Evolutionary conservation across 2,113 vertebrate genomes (phyloP), one percentile per base, ranked within the genome.

Genomic region (Psettodes erumei): DNA sequence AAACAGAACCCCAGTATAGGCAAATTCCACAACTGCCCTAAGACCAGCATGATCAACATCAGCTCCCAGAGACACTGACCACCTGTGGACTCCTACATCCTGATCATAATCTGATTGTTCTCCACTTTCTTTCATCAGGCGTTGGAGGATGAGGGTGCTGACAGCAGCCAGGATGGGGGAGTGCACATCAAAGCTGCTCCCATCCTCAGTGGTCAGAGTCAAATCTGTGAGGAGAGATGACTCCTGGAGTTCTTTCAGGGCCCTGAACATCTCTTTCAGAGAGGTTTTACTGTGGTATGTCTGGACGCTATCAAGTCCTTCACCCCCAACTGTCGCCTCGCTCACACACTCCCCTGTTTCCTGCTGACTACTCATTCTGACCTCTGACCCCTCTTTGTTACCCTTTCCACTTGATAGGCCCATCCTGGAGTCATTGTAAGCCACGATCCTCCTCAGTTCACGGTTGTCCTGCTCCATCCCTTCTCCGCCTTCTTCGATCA

Each of bases 1-100:
- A 15, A 90, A 42, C 2, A 92, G 63, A 35, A 56, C 25, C 2
- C 96, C 97, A 6, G 90, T 93, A 12, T 98, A 98, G 55, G 96
- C 95, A 30, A 98, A 97, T 80, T 95, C 87, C 43, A 98, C 73
- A 65, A 96, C 68, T 4, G 93, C 93, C 71, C 86, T 85, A 63
- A 96, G 89, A 48, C 93, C 95, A 8, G 53, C 9, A 2, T 51
- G 54, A 23, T 88, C 75, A 15, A 90, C 81, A 21, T 83, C 75
- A 8, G 75, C 15, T 54, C 67, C 65, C 37, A 90, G 19, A 40
- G 60, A 42, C 1, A 64, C 2, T 9, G 32, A 84, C 82, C 67
- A 83, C 51, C 16, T 69, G 45, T 9, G 47, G 47, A 51, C 48
- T 1, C 75, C 77, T 4, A 9, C 12, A 13, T 53, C 12, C 3